Evolutionary conservation across 2,888 invertebrate genomes (phyloP), one percentile per base, ranked within the genome.

Genomic region (Byasa hedistus): DNA sequence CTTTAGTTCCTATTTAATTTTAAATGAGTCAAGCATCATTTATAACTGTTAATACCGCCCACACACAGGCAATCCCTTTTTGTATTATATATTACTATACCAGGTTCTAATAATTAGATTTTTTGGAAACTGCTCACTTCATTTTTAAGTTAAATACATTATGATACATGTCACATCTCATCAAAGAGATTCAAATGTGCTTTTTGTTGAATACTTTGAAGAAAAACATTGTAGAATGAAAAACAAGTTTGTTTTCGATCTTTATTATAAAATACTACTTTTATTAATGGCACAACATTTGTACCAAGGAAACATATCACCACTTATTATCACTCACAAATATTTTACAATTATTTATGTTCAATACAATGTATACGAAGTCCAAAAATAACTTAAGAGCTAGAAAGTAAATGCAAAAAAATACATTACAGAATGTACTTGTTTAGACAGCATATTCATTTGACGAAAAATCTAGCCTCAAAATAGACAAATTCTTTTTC

Each of bases 221-320:
- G 4, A 19, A 5, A n/a, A n/a, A 19, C 5, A 48, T 19, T 3
- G 48, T n/a, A 12, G 8, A n/a, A 48, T 54, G 15, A 39, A 57
- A 57, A 57, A 57, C 57, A 23, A 21, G n/a, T 17, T 59, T 48
- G n/a, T 32, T 12, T 36, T 32, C 5, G 23, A 57, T 48, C 36
- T 61, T 68, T 61, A 66, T 58, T 67, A 21, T 66, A 23, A 54
- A 69, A 65, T 60, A 48, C n/a, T 54, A 54, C 12, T 54, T 54
- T 54, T 8, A 51, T 22, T 60, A 55, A 65, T 65, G 65, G 65
- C 65, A 65, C 65, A 65, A 19, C 15, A 32, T 23, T 65, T 65
- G 64, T 65, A 67, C 64, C 59, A 48, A 39, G 57, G 62, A 61
- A 48, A 39, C 44, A 48, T 65, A 65, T 65, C 65, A 65, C 57